phyloP scores from a whole-genome alignment of 2,113 vertebrate genomes.

The Ramphastos sulfuratus region DNA sequence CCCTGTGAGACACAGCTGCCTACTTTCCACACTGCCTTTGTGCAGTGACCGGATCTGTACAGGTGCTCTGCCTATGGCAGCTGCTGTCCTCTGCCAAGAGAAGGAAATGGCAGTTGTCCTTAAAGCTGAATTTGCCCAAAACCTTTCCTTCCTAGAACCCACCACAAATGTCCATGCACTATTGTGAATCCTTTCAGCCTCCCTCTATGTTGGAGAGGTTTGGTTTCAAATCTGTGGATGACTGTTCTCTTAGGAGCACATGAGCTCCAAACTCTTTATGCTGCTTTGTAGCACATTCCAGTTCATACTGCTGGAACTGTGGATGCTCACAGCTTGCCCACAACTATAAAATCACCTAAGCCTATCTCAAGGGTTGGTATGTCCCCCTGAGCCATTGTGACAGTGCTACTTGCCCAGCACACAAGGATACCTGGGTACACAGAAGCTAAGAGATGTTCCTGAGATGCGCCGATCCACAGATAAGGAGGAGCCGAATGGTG shows the following conservation, averaged over 20 bases:
- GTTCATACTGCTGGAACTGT: neutral
- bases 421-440: neutral
- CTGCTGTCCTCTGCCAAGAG: neutral
- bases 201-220: no score
- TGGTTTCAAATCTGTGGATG: neutral
- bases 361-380: rapidly evolving
- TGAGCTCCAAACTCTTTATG: neutral
- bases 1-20: rapidly evolving
- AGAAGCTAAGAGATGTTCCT: neutral
- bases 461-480: neutral
- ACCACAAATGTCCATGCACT: neutral
- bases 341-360: rapidly evolving
- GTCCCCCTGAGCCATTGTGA: neutral
- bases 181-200: neutral
- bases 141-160: neutral
- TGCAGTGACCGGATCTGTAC: neutral
- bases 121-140: neutral
- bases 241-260: neutral
- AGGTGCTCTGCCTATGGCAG: neutral
- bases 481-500: neutral
- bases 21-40: neutral
- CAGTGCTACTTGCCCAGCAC: rapidly evolving
- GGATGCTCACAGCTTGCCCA: neutral
- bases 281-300: neutral
- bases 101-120: neutral